phyloP scores from a whole-genome alignment of 2,113 vertebrate species.

The Zonotrichia leucophrys region DNA sequence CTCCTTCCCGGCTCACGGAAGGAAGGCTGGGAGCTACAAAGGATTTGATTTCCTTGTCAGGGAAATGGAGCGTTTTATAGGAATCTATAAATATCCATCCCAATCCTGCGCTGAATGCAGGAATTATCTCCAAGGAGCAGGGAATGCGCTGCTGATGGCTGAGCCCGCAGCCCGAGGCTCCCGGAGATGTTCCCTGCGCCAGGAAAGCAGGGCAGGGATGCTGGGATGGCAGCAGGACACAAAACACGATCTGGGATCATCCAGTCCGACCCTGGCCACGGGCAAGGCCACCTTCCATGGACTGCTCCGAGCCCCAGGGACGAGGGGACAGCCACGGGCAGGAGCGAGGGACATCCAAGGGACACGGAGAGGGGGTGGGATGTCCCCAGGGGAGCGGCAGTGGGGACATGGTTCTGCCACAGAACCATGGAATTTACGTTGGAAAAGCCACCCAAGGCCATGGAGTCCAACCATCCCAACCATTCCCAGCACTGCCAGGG shows the following conservation, averaged over 20 bases:
- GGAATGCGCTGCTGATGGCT: neutral
- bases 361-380: fast-evolving
- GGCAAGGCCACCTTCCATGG: neutral
- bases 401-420: neutral
- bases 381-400: fast-evolving
- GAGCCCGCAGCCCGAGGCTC: neutral
- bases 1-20: fast-evolving
- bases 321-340: fast-evolving
- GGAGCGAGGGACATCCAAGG: fast-evolving
- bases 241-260: fast-evolving
- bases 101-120: fast-evolving
- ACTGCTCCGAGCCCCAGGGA: neutral
- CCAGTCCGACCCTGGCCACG: fast-evolving
- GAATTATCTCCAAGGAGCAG: neutral
- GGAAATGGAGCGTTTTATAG: neutral
- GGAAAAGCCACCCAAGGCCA: neutral
- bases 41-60: neutral
- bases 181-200: neutral
- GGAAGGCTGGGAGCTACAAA: neutral
- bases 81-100: neutral
- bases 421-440: fast-evolving
- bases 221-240: neutral
- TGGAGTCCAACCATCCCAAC: fast-evolving
- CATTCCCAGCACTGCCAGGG: too few relatives aligned
- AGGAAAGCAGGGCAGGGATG: neutral